A percentile compares a stretch with the other conserved stretches of the same genome.
Conservation (phyloP, 2,888 invertebrate species). For the Chymomyza fuscimana region DNA sequence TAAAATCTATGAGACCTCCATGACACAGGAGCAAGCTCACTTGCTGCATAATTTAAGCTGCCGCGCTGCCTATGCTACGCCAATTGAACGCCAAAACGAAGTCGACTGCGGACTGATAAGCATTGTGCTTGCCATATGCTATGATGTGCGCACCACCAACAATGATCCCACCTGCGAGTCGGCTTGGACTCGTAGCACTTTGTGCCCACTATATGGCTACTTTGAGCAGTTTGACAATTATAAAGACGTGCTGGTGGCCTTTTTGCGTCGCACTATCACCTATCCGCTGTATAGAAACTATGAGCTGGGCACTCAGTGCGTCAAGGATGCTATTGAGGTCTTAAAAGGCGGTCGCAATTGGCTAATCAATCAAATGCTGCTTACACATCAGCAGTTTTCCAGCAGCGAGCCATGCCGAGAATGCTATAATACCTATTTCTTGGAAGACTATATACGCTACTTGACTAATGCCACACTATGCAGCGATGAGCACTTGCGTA, state of each 20-base stretch:
- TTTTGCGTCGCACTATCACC: conserved; percentile 74
- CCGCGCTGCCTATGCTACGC: conserved; percentile 42
- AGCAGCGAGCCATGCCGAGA: conserved; percentile 64
- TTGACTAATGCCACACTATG: conserved; percentile 56
- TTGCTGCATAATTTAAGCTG: conserved; percentile 71
- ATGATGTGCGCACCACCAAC: conserved; percentile 75
- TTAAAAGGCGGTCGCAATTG: conserved; percentile 68
- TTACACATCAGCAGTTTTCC: conserved; percentile 66
- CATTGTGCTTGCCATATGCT: conserved; percentile 77
- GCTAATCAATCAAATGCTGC: conserved; percentile 75
- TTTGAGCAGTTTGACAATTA: conserved; percentile 75
- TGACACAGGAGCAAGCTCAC: conserved; percentile 71
- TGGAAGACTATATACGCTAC: conserved; percentile 76
- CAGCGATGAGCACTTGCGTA: conserved; percentile 62
- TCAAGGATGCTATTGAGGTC: conserved; percentile 75
- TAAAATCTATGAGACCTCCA: conserved; percentile 64
- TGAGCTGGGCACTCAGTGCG: conserved; percentile 73
- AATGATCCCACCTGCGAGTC: conserved; percentile 78
- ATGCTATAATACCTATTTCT: conserved; percentile 69
- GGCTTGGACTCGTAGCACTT: conserved; percentile 75
- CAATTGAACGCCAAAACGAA: conserved; percentile 54
- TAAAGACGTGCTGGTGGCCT: conserved; percentile 72
- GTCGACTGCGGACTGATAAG: conserved; percentile 77
- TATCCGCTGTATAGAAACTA: conserved; percentile 78
- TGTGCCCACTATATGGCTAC: conserved; percentile 75